A percentile compares a stretch with the other conserved stretches of the same genome.
phyloP scores from a whole-genome alignment of 2,888 invertebrate genomes.

The Chromoteleia sp. region DNA sequence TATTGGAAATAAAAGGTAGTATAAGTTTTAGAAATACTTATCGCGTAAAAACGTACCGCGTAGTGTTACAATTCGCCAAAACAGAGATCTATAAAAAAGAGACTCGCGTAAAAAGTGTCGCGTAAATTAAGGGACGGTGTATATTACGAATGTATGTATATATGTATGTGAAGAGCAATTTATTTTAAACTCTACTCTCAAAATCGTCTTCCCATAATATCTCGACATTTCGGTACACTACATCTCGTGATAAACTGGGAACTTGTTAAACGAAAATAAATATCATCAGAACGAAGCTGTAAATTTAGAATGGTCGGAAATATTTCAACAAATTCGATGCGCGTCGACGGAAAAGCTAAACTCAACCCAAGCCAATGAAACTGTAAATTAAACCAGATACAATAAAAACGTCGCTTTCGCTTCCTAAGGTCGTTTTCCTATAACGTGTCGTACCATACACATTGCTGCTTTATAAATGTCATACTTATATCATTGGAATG shows the following conservation, averaged over 20 bases:
- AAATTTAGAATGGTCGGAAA: conserved; percentile 17
- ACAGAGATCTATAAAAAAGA: too few species aligned
- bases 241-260: neutral
- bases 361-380: neutral
- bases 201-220: too few species aligned
- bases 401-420: conserved; percentile 27
- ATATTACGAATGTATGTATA: too few species aligned
- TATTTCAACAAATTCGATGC: conserved; percentile 21
- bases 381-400: conserved; percentile 20
- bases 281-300: neutral
- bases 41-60: too few species aligned
- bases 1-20: too few species aligned
- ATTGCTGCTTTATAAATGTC: conserved; percentile 1
- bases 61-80: too few species aligned
- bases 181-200: too few species aligned
- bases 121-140: too few species aligned
- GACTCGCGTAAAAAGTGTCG: too few species aligned
- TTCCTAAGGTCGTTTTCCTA: conserved; percentile 4
- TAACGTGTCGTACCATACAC: neutral
- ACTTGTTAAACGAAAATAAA: conserved; percentile 23
- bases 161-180: too few species aligned
- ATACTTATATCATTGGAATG: neutral
- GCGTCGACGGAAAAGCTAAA: conserved; percentile 1
- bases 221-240: neutral
- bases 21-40: too few species aligned